Conservation (phyloP, 2,888 invertebrate genomes). For the Stenolophus ochropezus region DNA sequence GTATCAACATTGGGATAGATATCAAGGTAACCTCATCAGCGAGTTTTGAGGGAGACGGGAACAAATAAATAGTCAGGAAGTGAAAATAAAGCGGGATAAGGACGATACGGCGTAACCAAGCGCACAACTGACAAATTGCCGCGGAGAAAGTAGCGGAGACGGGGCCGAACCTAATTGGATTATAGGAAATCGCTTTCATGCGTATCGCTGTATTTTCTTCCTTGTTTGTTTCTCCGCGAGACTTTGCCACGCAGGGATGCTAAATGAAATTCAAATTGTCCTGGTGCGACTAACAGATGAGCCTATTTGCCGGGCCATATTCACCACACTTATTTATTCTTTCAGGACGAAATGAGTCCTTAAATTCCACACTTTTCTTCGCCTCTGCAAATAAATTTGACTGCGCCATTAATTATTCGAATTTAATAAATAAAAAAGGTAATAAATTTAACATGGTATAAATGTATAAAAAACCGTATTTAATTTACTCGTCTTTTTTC, state of each 20-base stretch:
- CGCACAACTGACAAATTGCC: slow-evolving; percentile 58
- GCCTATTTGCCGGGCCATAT: not conserved
- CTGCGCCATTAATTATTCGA: not conserved
- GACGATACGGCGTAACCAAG: slow-evolving; percentile 54
- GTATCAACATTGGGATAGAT: slow-evolving; percentile 16
- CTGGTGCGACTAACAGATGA: slow-evolving; percentile 15
- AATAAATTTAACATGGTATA: too few species aligned
- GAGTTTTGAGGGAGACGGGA: slow-evolving; percentile 22
- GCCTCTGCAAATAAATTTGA: not conserved
- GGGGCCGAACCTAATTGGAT: slow-evolving; percentile 55
- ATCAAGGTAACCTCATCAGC: slow-evolving; percentile 21
- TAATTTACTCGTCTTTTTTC: too few species aligned
- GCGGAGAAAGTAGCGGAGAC: slow-evolving; percentile 33
- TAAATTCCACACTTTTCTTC: not conserved
- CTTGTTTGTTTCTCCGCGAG: slow-evolving; percentile 42
- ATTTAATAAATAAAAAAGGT: not conserved
- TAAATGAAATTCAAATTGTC: slow-evolving; percentile 42
- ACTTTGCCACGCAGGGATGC: slow-evolving; percentile 12
- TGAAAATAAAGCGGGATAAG: slow-evolving; percentile 55
- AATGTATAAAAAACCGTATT: too few species aligned
- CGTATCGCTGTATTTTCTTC: slow-evolving; percentile 43
- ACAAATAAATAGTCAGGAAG: slow-evolving; percentile 55
- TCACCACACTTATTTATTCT: not conserved
- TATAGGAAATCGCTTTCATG: slow-evolving; percentile 59
- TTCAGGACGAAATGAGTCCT: not conserved